Evolutionary conservation across 2,888 invertebrate species (phyloP).

Genomic region (Bellardia pandia): DNA sequence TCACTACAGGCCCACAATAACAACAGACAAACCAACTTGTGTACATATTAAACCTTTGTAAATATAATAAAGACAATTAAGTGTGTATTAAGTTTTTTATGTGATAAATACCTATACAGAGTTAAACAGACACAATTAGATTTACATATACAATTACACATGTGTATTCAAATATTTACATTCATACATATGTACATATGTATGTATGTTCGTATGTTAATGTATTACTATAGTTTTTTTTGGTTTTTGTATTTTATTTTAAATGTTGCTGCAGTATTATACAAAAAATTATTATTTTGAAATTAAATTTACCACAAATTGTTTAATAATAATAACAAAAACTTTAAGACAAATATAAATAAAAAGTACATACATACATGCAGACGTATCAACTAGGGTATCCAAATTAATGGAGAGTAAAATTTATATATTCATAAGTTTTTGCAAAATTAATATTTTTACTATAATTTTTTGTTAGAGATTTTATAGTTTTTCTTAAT

Average conservation of each 20-base stretch:
- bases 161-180: not conserved
- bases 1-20: not conserved
- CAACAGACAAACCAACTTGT: not conserved
- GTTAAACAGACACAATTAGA: too few relatives aligned
- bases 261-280: not conserved
- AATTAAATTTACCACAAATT: constrained; percentile 37
- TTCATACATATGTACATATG: too few relatives aligned
- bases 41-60: not conserved
- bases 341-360: constrained; percentile 16
- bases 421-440: too few relatives aligned
- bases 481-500: too few relatives aligned
- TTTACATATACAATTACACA: not conserved
- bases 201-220: too few relatives aligned
- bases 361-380: constrained; percentile 13
- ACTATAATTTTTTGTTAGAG: too few relatives aligned
- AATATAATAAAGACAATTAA: constrained; percentile 5
- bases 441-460: too few relatives aligned
- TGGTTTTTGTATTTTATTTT: not conserved
- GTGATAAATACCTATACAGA: not conserved
- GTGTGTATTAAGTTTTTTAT: not conserved
- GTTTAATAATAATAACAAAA: constrained; percentile 6
- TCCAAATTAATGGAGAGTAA: too few relatives aligned
- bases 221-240: not conserved
- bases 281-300: not conserved
- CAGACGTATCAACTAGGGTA: not conserved